These are phyloP conservation scores for Leuctra nigra DNA, from an alignment of 2,888 invertebrate genomes.

Conservation along the genomic window DNA sequence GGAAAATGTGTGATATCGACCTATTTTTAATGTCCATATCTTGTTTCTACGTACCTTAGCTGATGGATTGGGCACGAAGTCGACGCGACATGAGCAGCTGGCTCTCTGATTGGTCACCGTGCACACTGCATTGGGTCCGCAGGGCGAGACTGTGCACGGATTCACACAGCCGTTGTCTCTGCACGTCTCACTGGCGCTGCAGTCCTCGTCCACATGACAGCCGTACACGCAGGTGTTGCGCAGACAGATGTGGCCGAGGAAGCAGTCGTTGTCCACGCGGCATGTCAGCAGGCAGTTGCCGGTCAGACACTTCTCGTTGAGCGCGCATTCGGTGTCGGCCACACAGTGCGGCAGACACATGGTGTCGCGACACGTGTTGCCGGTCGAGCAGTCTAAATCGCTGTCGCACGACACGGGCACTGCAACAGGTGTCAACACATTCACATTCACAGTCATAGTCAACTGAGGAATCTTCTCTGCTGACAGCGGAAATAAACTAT, in stretches of 20 bases:
- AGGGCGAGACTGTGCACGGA: slow-evolving; percentile 69
- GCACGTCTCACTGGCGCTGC: slow-evolving; percentile 77
- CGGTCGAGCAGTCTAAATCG: slow-evolving; percentile 62
- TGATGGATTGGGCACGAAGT: slow-evolving; percentile 80
- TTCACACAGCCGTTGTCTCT: slow-evolving; percentile 71
- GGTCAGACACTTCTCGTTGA: slow-evolving; percentile 81
- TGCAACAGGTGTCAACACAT: slow-evolving; percentile 37
- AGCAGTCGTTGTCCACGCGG: slow-evolving; percentile 85
- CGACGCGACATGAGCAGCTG: slow-evolving; percentile 68
- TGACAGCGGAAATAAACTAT: too few species aligned
- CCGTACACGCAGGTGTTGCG: slow-evolving; percentile 80
- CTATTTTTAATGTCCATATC: too few species aligned
- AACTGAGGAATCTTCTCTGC: too few species aligned
- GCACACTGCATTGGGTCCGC: slow-evolving; percentile 79
- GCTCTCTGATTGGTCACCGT: slow-evolving; percentile 74
- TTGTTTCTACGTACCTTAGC: too few species aligned
- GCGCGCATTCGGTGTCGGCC: slow-evolving; percentile 74
- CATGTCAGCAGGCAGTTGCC: slow-evolving; percentile 81
- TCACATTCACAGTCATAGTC: not conserved
- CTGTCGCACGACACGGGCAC: slow-evolving; percentile 70
- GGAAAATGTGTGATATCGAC: too few species aligned
- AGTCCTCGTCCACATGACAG: slow-evolving; percentile 81
- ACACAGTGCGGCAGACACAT: slow-evolving; percentile 74
- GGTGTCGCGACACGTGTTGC: slow-evolving; percentile 69
- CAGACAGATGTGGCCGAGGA: slow-evolving; percentile 83